A percentile compares a stretch with the other conserved stretches of the same genome.
Conservation (phyloP, 2,113 vertebrate genomes). For the Salvelinus alpinus region DNA sequence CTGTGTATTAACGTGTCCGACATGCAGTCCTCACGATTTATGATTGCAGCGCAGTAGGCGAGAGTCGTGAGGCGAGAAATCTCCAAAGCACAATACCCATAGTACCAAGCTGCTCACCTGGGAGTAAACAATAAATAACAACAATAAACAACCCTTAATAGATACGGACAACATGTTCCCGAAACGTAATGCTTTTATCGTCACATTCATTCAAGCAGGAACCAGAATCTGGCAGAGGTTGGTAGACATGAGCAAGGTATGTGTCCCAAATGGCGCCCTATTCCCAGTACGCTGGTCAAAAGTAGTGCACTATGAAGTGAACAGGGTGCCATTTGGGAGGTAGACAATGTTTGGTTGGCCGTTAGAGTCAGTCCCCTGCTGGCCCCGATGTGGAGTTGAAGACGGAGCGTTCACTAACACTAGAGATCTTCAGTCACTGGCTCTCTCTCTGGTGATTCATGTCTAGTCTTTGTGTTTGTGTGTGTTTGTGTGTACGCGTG, state of each 20-base stretch:
- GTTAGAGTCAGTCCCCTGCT: conserved; percentile 23
- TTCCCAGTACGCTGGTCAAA: too few species aligned
- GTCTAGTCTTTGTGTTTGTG: too few species aligned
- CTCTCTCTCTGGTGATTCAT: too few species aligned
- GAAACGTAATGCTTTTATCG: conserved; percentile 35
- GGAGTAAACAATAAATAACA: conserved; percentile 38
- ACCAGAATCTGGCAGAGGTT: conserved; percentile 17
- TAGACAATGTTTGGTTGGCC: conserved; percentile 22
- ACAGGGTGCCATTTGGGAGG: too few species aligned
- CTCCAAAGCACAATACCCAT: conserved; percentile 17
- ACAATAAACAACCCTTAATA: conserved; percentile 15
- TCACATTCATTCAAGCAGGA: conserved; percentile 32
- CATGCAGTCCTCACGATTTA: conserved; percentile 29
- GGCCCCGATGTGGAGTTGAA: conserved; percentile 11
- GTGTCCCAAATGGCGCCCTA: too few species aligned
- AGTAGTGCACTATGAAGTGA: too few species aligned
- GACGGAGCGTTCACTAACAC: conserved; percentile 20
- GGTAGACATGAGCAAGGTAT: too few species aligned
- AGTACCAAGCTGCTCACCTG: conserved; percentile 30
- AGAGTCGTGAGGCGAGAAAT: conserved; percentile 22
- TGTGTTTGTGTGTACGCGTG: too few species aligned
- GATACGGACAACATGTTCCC: conserved; percentile 33
- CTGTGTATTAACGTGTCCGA: conserved; percentile 21
- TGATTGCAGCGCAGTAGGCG: conserved; percentile 4
- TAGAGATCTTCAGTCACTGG: conserved; percentile 1